Evolutionary conservation across 2,797 vertebrate genomes (phyloP), one percentile per base, ranked within the genome.

Genomic region (Pseudomugil tenellus): DNA sequence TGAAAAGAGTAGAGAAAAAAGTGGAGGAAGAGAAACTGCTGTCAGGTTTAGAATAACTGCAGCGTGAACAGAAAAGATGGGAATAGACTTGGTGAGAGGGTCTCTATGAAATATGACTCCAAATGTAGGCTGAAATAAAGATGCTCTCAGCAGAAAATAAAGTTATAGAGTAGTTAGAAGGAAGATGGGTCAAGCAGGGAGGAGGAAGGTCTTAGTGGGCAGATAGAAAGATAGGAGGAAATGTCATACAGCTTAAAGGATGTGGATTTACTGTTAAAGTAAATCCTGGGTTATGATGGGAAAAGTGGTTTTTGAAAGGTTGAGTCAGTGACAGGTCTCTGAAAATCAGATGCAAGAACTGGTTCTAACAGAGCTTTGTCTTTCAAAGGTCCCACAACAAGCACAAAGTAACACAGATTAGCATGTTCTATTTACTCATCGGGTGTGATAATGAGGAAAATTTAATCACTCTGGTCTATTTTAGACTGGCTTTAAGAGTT

Each of bases 21-120:
- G 17, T 57, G 79, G 71, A 70, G 68, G 74, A 80, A 74, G 76
- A 60, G 62, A 60, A 63, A 67, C 67, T 76, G 76, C 67, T 72
- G 77, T 76, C 63, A 58, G 75, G 58, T 84, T 81, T 63, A 84
- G 89, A 92, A 90, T 92, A 92, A 83, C 85, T 54, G 54, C 37
- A 43, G 80, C 64, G 39, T 23, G 60, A 78, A 69, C 39, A 72
- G 49, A 46, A 54, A 59, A 65, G 49, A 72, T 29, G 4, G 5
- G 55, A 55, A 54, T 66, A 41, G 19, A 60, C 26, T 29, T 28
- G 19, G 60, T 64, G 17, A 67, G 57, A 25, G 37, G 58, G 25
- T 37, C 26, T 55, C 7, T 54, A n/a, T 81, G 58, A 77, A 76
- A 79, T 56, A 77, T 73, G 55, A 48, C 74, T 68, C 31, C 51